Base-by-base conservation (phyloP, 2,888 invertebrate species). In the Eupeodes luniger region DNA sequence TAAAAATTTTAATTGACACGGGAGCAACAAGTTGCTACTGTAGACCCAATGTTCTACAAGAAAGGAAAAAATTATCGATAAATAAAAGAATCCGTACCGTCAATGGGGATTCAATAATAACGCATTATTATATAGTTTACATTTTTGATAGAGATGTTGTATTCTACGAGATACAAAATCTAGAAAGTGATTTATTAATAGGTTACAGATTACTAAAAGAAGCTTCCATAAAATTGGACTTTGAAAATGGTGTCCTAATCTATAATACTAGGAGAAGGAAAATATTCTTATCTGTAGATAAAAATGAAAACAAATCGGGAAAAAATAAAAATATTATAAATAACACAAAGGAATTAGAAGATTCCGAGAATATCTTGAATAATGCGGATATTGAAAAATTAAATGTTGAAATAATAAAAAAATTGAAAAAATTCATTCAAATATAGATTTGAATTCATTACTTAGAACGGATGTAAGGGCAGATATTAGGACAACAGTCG, bases 1-100 rank as follows among this genome's bases (percentile, higher is more conserved):
- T 72, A 70, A 70, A 70, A 55, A 70, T 44, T 49, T 59, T 72
- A 6, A 27, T 47, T 19, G 59, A 49, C n/a, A 59, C 72, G 16
- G 72, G 59, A 27, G 55, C 40, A 27, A 61, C 61, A 4, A 61
- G 61, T n/a, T 61, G n/a, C 61, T 61, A 36, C 49, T 36, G 59
- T 19, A 72, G 44, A 51, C 44, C 72, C 7, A 47, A 47, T n/a
- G 14, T 19, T 27, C 40, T 57, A 14, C 27, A 12, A 57, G 34
- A 72, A 2, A 57, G 72, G 19, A 11, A 47, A 11, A n/a, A 72
- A 47, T 49, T 47, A 34, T 19, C 44, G 4, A 72, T 57, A 9
- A 57, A 72, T 19, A 72, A 72, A 47, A 72, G 47, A 57, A 57
- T 72, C 5, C 40, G 47, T 27, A 59, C 59, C 4, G 27, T 44